Conservation (phyloP, 2,113 vertebrate species). For the Lophius piscatorius region DNA sequence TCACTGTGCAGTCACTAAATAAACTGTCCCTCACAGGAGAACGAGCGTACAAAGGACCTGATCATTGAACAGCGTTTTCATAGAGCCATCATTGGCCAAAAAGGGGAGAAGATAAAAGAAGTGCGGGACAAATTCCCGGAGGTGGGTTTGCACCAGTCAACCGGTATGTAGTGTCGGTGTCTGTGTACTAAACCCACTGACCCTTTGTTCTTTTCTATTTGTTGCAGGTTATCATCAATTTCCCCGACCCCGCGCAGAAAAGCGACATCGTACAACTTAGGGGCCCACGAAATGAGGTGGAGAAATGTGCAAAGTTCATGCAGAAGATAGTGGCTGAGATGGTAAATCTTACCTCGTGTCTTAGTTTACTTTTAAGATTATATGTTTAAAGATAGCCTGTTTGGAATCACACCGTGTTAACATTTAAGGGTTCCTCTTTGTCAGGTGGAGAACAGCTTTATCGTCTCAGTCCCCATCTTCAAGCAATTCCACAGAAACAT, state of each 20-base stretch:
- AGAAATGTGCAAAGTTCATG: conserved; percentile 98
- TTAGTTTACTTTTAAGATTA: background rate
- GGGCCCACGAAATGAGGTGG: conserved; percentile 95
- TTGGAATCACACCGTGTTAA: conserved; percentile 1
- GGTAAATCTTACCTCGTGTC: conserved; percentile 73
- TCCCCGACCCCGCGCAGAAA: conserved; percentile 95
- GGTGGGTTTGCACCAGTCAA: conserved; percentile 63
- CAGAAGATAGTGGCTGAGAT: conserved; percentile 97
- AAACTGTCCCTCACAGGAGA: conserved; percentile 82
- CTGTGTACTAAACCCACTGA: background rate
- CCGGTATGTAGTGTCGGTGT: background rate
- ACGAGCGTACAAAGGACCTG: conserved; percentile 99
- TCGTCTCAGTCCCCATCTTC: conserved; percentile 97
- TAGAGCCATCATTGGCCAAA: conserved; percentile 98
- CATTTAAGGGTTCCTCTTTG: background rate
- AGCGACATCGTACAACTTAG: conserved; percentile 97
- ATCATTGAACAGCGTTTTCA: conserved; percentile 99
- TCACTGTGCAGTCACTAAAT: conserved; percentile 9
- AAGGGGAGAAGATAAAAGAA: conserved; percentile 97
- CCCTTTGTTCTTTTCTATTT: background rate
- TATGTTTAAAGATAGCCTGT: background rate
- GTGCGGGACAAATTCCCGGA: conserved; percentile 98
- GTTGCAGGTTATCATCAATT: conserved; percentile 96
- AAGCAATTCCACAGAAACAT: conserved; percentile 99
- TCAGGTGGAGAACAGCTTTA: conserved; percentile 95